A percentile compares a stretch with the other conserved stretches of the same genome.
Evolutionary conservation across 2,797 vertebrate species (phyloP).

Genomic region (Erpetoichthys calabaricus): DNA sequence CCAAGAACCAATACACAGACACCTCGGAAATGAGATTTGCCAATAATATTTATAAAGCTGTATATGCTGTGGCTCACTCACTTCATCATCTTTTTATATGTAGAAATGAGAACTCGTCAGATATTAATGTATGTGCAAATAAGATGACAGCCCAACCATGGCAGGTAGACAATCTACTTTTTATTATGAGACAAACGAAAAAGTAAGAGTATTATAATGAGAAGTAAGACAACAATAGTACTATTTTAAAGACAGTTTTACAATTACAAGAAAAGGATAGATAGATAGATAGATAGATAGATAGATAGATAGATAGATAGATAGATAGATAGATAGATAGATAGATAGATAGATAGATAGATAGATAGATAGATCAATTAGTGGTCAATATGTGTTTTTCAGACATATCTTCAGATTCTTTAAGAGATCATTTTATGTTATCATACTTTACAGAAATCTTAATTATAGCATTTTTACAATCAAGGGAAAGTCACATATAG

Average conservation of each 20-base stretch:
- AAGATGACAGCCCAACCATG: slow-evolving; percentile 39
- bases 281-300: neutral
- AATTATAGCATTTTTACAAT: no score
- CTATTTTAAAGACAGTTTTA: neutral
- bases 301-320: neutral
- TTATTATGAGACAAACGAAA: neutral
- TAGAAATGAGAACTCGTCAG: slow-evolving; percentile 41
- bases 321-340: no score
- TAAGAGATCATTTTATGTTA: no score
- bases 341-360: no score
- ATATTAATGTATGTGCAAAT: slow-evolving; percentile 42
- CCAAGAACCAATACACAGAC: slow-evolving; percentile 44
- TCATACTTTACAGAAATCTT: no score
- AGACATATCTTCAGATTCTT: no score
- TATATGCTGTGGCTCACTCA: slow-evolving; percentile 50
- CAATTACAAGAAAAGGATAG: slow-evolving; percentile 5
- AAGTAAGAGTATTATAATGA: no score
- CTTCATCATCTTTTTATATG: slow-evolving; percentile 43
- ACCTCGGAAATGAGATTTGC: slow-evolving; percentile 50
- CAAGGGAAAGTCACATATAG: no score
- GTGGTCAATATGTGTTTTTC: no score
- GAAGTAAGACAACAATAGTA: neutral
- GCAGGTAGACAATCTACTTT: slow-evolving; percentile 37
- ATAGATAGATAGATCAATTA: no score
- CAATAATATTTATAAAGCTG: slow-evolving; percentile 58